Base-by-base conservation (phyloP, 1,140 invertebrate species). In the Nephotettix cincticeps region DNA sequence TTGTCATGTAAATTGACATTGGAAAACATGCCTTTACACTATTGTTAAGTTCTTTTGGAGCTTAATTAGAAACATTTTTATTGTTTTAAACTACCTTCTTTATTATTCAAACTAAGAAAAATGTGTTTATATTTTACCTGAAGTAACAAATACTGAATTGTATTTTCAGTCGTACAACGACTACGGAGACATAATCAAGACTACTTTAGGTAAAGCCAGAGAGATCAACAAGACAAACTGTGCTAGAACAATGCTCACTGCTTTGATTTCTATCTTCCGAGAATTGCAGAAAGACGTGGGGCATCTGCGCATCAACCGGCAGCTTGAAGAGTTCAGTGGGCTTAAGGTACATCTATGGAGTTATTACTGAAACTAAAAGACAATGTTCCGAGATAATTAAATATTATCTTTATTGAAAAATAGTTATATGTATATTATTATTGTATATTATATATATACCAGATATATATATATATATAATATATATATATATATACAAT, bases 171-270 rank as follows among this genome's bases (percentile, higher is more conserved):
- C 95, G 80, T 99, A 98, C 80, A 97, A 97, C 81, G 96, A 99
- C 81, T 99, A 98, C 85, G 98, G 98, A n/a, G 98, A 99, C 81
- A 99, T 99, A 67, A 98, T 99, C 66, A 99, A 99, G 84, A 91
- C 93, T 13, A 98, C 97, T 0, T 83, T 99, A 74, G 93, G 94
- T 66, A 99, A 99, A 84, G 94, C 95, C 0, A 86, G 97, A 73
- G 98, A 99, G 82, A 98, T 99, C 63, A 98, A 98, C 83, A 99
- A 98, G 85, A 91, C 96, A 0, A 93, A 93, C 78, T 99, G 97
- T 83, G 96, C 97, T 2, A 86, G 97, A 74, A 98, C 96, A 1
- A 95, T 99, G 88, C 91, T 94, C 56, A 84, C 95, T 9, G 96
- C 96, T 81, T 88, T 98, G 76, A 95, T 91, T 76, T 91, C 89